Conservation (phyloP, 1,140 invertebrate species). For the Drosophila paulistorum region DNA sequence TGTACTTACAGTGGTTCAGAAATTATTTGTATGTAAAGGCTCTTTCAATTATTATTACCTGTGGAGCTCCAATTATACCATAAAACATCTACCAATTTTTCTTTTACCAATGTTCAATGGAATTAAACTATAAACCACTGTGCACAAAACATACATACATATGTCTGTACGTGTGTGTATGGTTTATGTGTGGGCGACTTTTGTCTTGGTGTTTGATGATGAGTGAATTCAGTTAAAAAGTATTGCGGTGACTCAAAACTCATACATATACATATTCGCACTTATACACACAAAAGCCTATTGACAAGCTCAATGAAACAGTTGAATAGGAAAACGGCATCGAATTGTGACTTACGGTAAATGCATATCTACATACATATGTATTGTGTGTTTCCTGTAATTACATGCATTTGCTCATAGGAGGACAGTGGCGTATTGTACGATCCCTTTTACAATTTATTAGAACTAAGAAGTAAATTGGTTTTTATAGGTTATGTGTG, state of each 20-base stretch:
- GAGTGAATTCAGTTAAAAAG: slow-evolving; percentile 57
- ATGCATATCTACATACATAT: slow-evolving; percentile 4
- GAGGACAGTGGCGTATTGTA: background rate
- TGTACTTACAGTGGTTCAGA: background rate
- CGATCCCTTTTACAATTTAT: background rate
- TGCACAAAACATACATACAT: background rate
- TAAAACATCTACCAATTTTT: no score
- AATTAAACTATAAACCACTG: no score
- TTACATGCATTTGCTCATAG: background rate
- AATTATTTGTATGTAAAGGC: no score
- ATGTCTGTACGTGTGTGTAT: slow-evolving; percentile 16
- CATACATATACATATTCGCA: background rate
- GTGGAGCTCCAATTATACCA: no score
- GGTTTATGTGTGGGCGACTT: slow-evolving; percentile 38
- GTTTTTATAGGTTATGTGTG: no score
- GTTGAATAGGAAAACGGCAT: slow-evolving; percentile 24
- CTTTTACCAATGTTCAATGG: no score
- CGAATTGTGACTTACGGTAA: slow-evolving; percentile 24
- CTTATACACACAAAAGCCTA: slow-evolving; percentile 4
- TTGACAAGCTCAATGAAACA: slow-evolving; percentile 17
- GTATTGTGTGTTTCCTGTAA: background rate
- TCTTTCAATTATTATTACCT: no score
- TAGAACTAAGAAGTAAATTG: no score
- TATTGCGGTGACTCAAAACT: slow-evolving; percentile 60
- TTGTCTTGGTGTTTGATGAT: slow-evolving; percentile 35